Conservation (phyloP, 2,113 vertebrate genomes). For the Carettochelys insculpta region DNA sequence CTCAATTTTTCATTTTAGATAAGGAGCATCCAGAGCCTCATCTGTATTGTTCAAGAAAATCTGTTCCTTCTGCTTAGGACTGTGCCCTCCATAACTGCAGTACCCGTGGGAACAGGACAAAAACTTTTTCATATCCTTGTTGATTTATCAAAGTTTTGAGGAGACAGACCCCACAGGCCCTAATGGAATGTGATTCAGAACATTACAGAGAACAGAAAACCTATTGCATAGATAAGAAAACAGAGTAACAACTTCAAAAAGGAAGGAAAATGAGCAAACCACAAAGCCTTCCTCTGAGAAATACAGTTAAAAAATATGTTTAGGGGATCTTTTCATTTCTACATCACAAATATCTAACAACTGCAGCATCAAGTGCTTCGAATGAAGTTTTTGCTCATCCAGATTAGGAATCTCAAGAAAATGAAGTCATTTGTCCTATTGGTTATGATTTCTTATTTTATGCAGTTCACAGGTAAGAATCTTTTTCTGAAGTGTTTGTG, state of each 20-base stretch:
- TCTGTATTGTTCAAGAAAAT: background rate
- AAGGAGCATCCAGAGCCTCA: background rate
- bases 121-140: background rate
- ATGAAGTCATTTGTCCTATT: background rate
- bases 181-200: background rate
- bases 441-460: background rate
- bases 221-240: background rate
- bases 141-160: background rate
- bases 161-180: background rate
- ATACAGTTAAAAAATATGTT: slow-evolving; percentile 22
- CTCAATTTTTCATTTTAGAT: background rate
- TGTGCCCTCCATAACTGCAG: background rate
- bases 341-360: background rate
- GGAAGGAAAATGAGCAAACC: slow-evolving; percentile 39
- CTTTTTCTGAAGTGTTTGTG: background rate
- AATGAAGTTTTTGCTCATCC: background rate
- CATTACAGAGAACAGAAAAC: background rate
- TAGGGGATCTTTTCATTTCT: background rate
- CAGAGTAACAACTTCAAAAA: background rate
- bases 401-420: background rate
- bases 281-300: slow-evolving; percentile 31
- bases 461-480: slow-evolving; percentile 4
- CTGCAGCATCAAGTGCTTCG: background rate
- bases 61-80: background rate
- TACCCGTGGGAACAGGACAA: background rate